Evolutionary conservation across 2,113 vertebrate genomes (phyloP).

Genomic region (Tamias sibiricus): DNA sequence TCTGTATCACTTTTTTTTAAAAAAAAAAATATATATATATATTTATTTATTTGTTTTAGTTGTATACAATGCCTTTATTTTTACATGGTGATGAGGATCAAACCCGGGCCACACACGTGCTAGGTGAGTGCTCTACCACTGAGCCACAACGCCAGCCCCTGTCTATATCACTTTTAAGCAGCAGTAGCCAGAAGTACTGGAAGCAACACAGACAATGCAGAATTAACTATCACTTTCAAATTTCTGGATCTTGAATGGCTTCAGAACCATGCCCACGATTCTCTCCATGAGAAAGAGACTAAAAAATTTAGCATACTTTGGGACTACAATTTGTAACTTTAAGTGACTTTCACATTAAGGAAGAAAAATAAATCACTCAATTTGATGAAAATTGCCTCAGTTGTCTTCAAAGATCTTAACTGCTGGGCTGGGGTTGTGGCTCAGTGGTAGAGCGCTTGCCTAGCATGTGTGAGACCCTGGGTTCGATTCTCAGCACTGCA

Average conservation of each 20-base stretch:
- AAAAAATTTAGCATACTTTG: background rate
- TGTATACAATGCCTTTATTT: too few relatives aligned
- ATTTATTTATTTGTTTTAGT: too few relatives aligned
- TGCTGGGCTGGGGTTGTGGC: background rate
- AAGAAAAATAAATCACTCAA: background rate
- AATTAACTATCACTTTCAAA: background rate
- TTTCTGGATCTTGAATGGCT: background rate
- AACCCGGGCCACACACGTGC: too few relatives aligned
- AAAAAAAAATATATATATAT: too few relatives aligned
- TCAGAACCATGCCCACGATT: background rate
- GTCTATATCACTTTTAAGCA: too few relatives aligned
- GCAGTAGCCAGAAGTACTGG: background rate
- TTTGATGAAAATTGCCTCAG: slow-evolving; percentile 26
- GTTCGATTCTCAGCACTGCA: too few relatives aligned
- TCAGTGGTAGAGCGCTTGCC: too few relatives aligned
- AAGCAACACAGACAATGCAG: background rate
- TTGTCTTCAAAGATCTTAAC: slow-evolving; percentile 38
- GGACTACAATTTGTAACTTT: background rate
- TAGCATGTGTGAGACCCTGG: too few relatives aligned
- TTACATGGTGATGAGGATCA: too few relatives aligned
- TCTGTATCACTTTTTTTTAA: too few relatives aligned
- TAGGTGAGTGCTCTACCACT: too few relatives aligned
- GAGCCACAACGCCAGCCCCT: too few relatives aligned
- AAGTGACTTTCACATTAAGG: background rate
- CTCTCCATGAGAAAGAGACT: background rate